Evolutionary conservation across 2,797 vertebrate genomes (phyloP), one percentile per base, ranked within the genome.

Genomic region (Scleropages formosus): DNA sequence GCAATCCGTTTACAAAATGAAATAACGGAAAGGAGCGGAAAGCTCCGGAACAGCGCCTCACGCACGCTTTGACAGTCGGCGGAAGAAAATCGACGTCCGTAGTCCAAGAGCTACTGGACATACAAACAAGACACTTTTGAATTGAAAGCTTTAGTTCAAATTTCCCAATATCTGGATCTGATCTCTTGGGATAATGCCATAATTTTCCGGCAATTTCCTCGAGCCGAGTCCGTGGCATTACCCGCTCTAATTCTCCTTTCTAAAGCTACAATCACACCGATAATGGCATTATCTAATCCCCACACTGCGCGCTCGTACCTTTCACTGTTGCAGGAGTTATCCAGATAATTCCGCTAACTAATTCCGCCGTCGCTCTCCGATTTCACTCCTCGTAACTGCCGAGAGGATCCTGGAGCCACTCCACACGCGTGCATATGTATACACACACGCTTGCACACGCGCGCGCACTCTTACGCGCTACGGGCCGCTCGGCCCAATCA

Each of bases 261-360:
- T 89, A 88, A 92, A 87, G 88, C 88, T 86, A 84, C 88, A 86
- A 90, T 92, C 90, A 84, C 61, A 74, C 83, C 79, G 90, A 91
- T 91, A 91, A 92, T 92, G 87, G 85, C 89, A 83, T 89, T 85
- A 90, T 88, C 90, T 91, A 92, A 92, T 91, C 90, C 92, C 73
- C 80, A 82, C 78, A 82, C 82, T 90, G 86, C 85, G 83, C 84
- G 44, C 81, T 85, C 83, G 80, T 89, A 90, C 90, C 88, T 86
- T 86, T 84, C 80, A 83, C 87, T 81, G 82, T 84, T 86, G 84
- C 86, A 75, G 75, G 79, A 80, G 79, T 87, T 88, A 90, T 88
- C 84, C 89, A 83, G 82, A 86, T 91, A 92, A 93, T 92, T 88
- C 90, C 85, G 78, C 84, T 90, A 91, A 93, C 88, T 88, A 91